Evolutionary conservation across 2,888 invertebrate genomes (phyloP), one percentile per base, ranked within the genome.

Genomic region (Embidobia sp.): DNA sequence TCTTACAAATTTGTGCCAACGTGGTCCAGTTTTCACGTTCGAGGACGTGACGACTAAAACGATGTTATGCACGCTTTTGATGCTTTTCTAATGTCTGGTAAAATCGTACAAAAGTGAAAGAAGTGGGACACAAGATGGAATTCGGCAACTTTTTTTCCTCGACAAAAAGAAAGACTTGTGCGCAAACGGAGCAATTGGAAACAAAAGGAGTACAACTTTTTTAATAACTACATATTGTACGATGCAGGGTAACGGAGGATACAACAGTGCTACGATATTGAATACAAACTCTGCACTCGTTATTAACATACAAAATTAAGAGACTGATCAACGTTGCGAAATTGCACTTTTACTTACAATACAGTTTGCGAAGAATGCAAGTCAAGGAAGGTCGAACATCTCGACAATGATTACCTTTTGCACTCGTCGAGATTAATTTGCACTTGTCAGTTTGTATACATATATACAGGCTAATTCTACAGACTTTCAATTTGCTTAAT

Each of bases 391-490:
- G 49, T 42, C 35, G 33, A 27, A 44, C 18, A 55, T 40, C 22
- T 26, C 48, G 22, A 16, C 42, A 13, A 40, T 63, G 18, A 46
- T 66, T 48, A 40, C 27, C 35, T 51, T 0, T 49, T 27, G 44
- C 29, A 16, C 15, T 59, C 27, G 11, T 55, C 49, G 40, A 46
- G 35, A 51, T 49, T 33, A 49, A 53, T 70, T 70, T 70, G 70
- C 61, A 70, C 70, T 70, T 61, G 27, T 70, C 70, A 61, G 70
- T 53, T 61, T 61, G 51, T 53, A 70, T 51, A 63, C 10, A 22
- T 70, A 61, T 70, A 61, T 70, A 46, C 55, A 46, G 26, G 27
- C 19, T 70, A 61, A 27, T 44, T 42, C 51, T 69, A 59, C 2
- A 69, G 61, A 70, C 70, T 61, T 70, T 70, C 70, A 70, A 35